Base-by-base conservation (phyloP, 92 coral and sea anemone species). In the Siderastrea siderea region DNA sequence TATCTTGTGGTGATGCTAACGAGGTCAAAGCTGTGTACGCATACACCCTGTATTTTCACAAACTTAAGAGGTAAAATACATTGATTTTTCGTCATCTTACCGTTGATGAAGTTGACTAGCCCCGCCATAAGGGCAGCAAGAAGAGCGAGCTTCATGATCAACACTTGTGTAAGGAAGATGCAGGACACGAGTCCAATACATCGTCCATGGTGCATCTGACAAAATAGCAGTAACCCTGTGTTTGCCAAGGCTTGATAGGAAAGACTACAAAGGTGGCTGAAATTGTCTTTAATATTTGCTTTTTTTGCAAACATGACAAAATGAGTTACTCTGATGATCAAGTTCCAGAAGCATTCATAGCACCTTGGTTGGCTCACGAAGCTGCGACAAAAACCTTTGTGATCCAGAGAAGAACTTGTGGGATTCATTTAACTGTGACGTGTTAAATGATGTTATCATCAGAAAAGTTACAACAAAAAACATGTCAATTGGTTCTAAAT, bases 121-220 rank as follows among this genome's bases (percentile, higher is more conserved):
- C 52, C 86, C 9, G 45, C 68, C 38, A 82, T 9, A 58, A 69
- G 3, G 15, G 17, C 68, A 54, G 15, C 43, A 0, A 82, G 12
- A 45, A 57, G 58, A n/a, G 55, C 15, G 58, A 66, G 84, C 61
- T 67, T 80, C 84, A 80, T 80, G 7, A 13, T 51, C 11, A 8
- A 26, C n/a, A 11, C 63, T 15, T 47, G 48, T 5, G n/a, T 43
- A 58, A 38, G 44, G 68, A n/a, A 50, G 63, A 48, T 15, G 54
- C 16, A 11, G 48, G 47, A 19, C 11, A 47, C 1, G 13, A 52
- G 74, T 70, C 38, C 38, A 0, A 46, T 70, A 47, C 47, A 65
- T 14, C 75, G 6, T 16, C 10, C 47, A 54, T 10, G 8, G 3
- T 7, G 16, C 75, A 71, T 16, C 48, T 74, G 63, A 74, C 1